Evolutionary conservation across 2,113 vertebrate species (phyloP), one percentile per base, ranked within the genome.

Genomic region (Zosterops lateralis): DNA sequence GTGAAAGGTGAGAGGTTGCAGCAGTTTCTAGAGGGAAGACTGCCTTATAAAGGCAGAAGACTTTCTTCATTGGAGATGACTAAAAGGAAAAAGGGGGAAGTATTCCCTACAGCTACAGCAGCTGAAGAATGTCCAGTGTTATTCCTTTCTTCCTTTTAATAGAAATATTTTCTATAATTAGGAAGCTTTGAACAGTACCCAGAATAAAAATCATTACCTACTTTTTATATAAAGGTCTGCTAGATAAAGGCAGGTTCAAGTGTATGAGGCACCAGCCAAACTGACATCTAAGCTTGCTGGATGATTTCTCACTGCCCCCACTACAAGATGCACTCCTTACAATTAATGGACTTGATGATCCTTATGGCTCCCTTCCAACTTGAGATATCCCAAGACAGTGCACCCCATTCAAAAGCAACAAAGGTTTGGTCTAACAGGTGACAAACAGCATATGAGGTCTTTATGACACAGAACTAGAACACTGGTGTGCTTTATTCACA

Each of bases 41-140:
- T 85, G 31, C 57, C 84, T 96, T 91, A 70, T 38, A 89, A 91
- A 94, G 62, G 61, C 70, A 89, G 26, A 11, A 92, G 66, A 54
- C 25, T 51, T 91, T 62, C 74, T 80, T 88, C 47, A 17, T 25
- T 40, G 48, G 34, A 72, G 10, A 40, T 25, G 24, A 82, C 47
- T 58, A 10, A 83, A 81, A 25, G 14, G 29, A 91, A 93, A 71
- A 92, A 57, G 38, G 13, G 3, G 20, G 73, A 87, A 85, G 54
- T 58, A 62, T 47, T 90, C 56, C 47, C 48, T 34, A 68, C 0
- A 2, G 64, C 56, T 64, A 48, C 29, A 73, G 51, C 16, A 82
- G 71, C 51, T 70, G 60, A 84, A 82, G 38, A 91, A 68, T 65
- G 64, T 72, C 25, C 82, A 90, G 10, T 12, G 19, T 53, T 57